Conservation (phyloP, 2,797 vertebrate genomes). For the Helostoma temminkii region DNA sequence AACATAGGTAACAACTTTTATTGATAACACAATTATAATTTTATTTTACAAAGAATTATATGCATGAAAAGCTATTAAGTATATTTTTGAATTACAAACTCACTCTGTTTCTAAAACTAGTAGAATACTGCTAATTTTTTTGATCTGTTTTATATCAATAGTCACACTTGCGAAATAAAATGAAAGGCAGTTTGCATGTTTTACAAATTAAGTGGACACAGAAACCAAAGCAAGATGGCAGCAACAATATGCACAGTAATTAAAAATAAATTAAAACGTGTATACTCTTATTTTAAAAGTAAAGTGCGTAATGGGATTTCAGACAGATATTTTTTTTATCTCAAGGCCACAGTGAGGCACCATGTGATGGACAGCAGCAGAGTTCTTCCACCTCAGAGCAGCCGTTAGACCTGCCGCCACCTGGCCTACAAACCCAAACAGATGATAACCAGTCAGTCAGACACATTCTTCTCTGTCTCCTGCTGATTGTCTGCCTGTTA, state of each 20-base stretch:
- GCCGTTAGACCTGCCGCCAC: conserved; percentile 88
- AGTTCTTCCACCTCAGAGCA: conserved; percentile 64
- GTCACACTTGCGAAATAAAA: too few species aligned
- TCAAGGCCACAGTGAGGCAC: conserved; percentile 84
- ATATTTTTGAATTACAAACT: background rate
- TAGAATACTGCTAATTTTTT: background rate
- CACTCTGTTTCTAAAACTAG: too few species aligned
- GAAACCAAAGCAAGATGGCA: too few species aligned
- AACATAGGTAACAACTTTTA: too few species aligned
- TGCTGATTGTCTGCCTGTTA: conserved; percentile 93
- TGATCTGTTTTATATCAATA: background rate
- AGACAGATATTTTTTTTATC: conserved; percentile 2
- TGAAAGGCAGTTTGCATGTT: too few species aligned
- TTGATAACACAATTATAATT: background rate
- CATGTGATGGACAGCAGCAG: conserved; percentile 80
- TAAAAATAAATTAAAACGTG: background rate
- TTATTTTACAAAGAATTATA: background rate
- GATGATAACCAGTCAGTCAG: conserved; percentile 91
- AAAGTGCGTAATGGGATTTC: background rate
- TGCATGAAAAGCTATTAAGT: background rate
- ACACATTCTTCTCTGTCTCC: conserved; percentile 93
- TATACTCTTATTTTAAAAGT: background rate
- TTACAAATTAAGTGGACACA: too few species aligned
- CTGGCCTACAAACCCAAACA: conserved; percentile 71
- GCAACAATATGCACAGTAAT: background rate